Conservation (phyloP, 2,797 vertebrate species). For the Crocidura indochinensis region DNA sequence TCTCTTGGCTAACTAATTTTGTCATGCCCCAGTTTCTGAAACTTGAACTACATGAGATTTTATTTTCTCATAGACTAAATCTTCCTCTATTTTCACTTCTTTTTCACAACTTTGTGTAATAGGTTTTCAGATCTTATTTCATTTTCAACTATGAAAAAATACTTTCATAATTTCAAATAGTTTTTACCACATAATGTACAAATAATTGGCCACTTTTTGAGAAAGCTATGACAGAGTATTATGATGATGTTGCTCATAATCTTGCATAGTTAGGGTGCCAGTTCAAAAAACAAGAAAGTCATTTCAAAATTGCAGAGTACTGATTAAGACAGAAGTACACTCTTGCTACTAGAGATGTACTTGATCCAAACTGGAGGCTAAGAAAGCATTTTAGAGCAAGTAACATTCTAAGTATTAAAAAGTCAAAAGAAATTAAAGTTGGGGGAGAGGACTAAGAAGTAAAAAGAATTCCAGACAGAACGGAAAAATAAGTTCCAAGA, state of each 20-base stretch:
- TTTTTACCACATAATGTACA: conserved; percentile 20
- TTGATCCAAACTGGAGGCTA: neutral
- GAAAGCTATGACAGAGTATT: neutral
- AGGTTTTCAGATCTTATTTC: conserved; percentile 7
- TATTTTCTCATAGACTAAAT: conserved; percentile 37
- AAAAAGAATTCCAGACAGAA: neutral
- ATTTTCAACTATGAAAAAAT: no score
- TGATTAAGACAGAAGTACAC: conserved; percentile 5
- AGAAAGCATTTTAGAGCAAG: neutral
- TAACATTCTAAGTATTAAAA: neutral
- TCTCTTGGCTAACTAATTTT: conserved; percentile 34
- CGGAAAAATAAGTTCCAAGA: neutral
- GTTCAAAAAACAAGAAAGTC: neutral
- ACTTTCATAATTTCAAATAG: conserved; percentile 14
- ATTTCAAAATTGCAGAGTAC: conserved; percentile 26
- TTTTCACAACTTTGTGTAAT: conserved; percentile 40
- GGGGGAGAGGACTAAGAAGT: neutral
- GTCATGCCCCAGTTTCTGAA: neutral
- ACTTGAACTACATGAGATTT: neutral
- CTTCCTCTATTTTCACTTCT: neutral
- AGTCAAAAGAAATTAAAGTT: conserved; percentile 20
- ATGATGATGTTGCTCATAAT: neutral
- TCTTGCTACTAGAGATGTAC: neutral
- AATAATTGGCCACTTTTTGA: conserved; percentile 41
- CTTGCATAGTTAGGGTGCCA: neutral